Evolutionary conservation across 2,888 invertebrate species (phyloP).

Genomic region (Acleris literana): DNA sequence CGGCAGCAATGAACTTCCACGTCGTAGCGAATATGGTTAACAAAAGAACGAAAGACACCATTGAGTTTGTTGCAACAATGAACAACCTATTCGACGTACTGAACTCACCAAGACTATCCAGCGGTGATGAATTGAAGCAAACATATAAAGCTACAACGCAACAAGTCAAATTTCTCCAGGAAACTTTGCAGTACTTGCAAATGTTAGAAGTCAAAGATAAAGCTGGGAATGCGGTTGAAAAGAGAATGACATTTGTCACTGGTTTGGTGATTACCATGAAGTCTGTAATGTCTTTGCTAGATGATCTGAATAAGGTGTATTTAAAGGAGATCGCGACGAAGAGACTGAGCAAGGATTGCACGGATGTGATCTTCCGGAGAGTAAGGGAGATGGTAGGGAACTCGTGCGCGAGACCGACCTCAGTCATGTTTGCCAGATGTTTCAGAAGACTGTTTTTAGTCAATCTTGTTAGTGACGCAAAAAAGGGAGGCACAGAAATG

Average conservation of each 20-base stretch:
- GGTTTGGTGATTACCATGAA: constrained; percentile 14
- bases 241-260: constrained; percentile 3
- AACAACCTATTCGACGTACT: constrained; percentile 11
- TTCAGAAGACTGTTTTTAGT: constrained; percentile 19
- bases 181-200: constrained; percentile 10
- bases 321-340: constrained; percentile 10
- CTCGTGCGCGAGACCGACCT: constrained; percentile 6
- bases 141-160: neutral
- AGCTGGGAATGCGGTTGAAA: constrained; percentile 1
- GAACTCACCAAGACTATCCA: constrained; percentile 8
- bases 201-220: constrained; percentile 3
- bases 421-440: constrained; percentile 17
- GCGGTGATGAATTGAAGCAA: neutral
- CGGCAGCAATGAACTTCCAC: constrained; percentile 15
- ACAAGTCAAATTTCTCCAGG: neutral
- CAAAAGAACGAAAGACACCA: neutral
- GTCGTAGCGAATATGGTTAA: neutral
- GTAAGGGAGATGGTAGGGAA: constrained; percentile 2
- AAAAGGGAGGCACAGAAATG: constrained; percentile 7
- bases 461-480: neutral
- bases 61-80: constrained; percentile 17
- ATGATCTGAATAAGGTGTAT: neutral
- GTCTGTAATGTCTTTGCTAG: constrained; percentile 4
- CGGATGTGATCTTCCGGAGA: constrained; percentile 7
- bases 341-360: constrained; percentile 19